phyloP scores from a whole-genome alignment of 2,888 invertebrate species.

The Tetropium fuscum region DNA sequence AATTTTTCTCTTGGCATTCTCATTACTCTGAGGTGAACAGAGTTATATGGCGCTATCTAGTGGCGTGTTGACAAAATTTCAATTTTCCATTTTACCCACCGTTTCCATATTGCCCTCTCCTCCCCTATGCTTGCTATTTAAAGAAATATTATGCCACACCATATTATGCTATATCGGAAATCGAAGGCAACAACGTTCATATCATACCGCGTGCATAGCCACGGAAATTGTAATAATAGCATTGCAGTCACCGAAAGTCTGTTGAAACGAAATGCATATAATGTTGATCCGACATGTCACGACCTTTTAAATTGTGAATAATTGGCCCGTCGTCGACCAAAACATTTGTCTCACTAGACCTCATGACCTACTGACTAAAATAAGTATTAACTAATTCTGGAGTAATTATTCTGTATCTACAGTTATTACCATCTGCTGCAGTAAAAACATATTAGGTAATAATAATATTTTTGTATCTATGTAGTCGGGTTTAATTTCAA shows the following conservation, averaged over 20 bases:
- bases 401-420: constrained; percentile 1
- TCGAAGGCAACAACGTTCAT: too few relatives aligned
- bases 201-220: too few relatives aligned
- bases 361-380: constrained; percentile 16
- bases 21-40: too few relatives aligned
- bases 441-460: constrained; percentile 14
- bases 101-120: too few relatives aligned
- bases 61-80: too few relatives aligned
- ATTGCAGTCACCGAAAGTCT: too few relatives aligned
- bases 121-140: too few relatives aligned
- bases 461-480: neutral
- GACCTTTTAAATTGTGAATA: constrained; percentile 19
- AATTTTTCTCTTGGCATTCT: too few relatives aligned
- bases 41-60: too few relatives aligned
- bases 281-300: constrained; percentile 11
- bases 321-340: constrained; percentile 5
- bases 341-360: constrained; percentile 3
- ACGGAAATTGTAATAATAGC: neutral
- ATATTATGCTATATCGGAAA: too few relatives aligned
- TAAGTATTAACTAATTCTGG: constrained; percentile 12
- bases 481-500: neutral
- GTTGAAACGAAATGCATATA: constrained; percentile 16
- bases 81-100: too few relatives aligned
- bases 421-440: neutral
- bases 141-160: too few relatives aligned